Evolutionary conservation across 2,888 invertebrate species (phyloP), one percentile per base, ranked within the genome.

Genomic region (Lasioglossum malachurum): DNA sequence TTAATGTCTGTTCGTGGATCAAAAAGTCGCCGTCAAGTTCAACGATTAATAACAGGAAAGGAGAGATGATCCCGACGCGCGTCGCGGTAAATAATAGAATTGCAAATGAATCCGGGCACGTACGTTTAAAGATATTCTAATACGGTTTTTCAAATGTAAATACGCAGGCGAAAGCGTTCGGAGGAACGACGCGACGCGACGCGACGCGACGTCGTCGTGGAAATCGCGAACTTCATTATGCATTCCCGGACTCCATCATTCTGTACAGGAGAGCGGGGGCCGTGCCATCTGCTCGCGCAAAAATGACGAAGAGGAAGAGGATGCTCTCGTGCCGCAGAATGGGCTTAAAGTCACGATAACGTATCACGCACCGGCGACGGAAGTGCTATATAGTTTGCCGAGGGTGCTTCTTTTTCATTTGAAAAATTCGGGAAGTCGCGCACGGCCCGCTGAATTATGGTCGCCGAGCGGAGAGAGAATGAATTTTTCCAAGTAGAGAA

Each of bases 221-320:
- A 67, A 67, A 67, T 67, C 67, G 35, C 67, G 10, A 67, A 67
- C 67, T 67, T 67, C 67, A 67, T 67, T 67, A 67, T 67, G 67
- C 67, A 67, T 67, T 67, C 67, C 19, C 35, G 35, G 35, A 67
- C 35, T 67, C 67, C 67, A 67, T 67, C 35, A 64, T 57, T 57
- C 57, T 27, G 57, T 57, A 12, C n/a, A 27, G 57, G 10, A 16
- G 16, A 46, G 12, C 8, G 7, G 19, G 35, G 23, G 7, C 4
- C 16, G 67, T 67, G 35, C 3, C 69, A 69, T 69, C 35, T 69
- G 69, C 35, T 19, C 23, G 69, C 31, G 69, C 38, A 69, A 38
- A 69, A 69, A 38, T 23, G 69, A 69, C 35, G 69, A 23, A 69
- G 69, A 38, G 69, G 69, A 69, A 38, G 69, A 23, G 69, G 69